These are phyloP conservation scores for Dromaius novaehollandiae DNA, from an alignment of 2,113 vertebrate species.

Conservation along the genomic window DNA sequence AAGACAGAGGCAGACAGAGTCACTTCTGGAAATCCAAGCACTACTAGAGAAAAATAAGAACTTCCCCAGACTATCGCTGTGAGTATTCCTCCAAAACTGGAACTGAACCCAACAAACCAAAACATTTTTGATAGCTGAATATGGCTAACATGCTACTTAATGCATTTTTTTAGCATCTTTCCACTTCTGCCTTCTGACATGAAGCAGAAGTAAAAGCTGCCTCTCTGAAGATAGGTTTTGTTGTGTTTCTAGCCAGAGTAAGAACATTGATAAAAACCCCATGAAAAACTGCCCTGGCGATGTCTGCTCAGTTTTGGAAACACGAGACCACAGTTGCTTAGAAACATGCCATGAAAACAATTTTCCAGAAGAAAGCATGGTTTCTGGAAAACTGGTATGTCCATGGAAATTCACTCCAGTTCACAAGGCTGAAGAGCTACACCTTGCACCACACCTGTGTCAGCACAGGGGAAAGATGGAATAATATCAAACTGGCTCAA, in stretches of 20 bases:
- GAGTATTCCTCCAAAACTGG: constrained; percentile 28
- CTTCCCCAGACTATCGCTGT: background rate
- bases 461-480: background rate
- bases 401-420: fast-evolving
- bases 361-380: background rate
- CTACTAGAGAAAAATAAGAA: constrained; percentile 1
- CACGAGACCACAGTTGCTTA: fast-evolving
- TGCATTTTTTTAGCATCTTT: background rate
- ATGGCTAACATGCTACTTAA: background rate
- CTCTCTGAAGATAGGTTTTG: background rate
- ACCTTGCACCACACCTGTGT: background rate
- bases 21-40: background rate
- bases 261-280: background rate
- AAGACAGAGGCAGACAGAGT: background rate
- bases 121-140: constrained; percentile 20
- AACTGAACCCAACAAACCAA: constrained; percentile 24
- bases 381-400: background rate
- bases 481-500: background rate
- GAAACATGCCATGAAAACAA: background rate
- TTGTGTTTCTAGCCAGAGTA: background rate
- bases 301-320: background rate
- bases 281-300: background rate
- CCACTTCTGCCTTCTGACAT: constrained; percentile 50
- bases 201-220: constrained; percentile 41
- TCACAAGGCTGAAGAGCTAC: fast-evolving